Base-by-base conservation (phyloP, 2,888 invertebrate species). In the Tenodera sinensis region DNA sequence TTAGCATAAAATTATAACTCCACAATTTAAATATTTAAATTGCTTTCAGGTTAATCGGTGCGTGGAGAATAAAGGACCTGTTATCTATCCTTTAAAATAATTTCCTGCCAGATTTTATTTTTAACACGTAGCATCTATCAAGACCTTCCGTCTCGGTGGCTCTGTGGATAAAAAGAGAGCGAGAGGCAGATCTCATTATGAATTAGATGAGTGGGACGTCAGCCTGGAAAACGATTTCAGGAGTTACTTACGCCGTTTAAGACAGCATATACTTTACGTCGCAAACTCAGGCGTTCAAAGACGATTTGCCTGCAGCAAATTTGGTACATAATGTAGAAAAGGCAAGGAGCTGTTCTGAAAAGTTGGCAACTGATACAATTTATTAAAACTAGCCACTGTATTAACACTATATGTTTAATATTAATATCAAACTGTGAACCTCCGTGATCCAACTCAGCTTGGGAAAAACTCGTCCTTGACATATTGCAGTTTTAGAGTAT, bases 21-120 rank as follows among this genome's bases (percentile, higher is more conserved):
- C 87, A 54, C 82, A 85, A 82, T 82, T 81, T 87, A 87, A 87
- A 87, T 87, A 87, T 87, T 87, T 87, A 30, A 82, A 87, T 42
- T 87, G n/a, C 27, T 30, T 87, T n/a, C 25, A 30, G 30, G 30
- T 82, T 87, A 87, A 54, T 87, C 12, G 81, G 54, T 71, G 54
- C 54, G 54, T 71, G 54, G 54, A 71, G 54, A 71, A 71, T 71
- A 71, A 71, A 71, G 54, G 54, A 71, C 20, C 54, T 71, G 54
- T 71, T 71, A 71, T 71, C 54, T 71, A 71, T 71, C 25, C 54
- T 20, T 71, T 71, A 71, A 71, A 71, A 71, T 71, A 71, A 71
- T 71, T 71, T 71, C 54, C 54, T 71, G 54, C 54, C 54, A 71
- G 54, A 71, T 71, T 71, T 71, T 71, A 71, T 71, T 71, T 71